Conservation (phyloP, 2,797 vertebrate species). For the Orientallactaga sibirica region DNA sequence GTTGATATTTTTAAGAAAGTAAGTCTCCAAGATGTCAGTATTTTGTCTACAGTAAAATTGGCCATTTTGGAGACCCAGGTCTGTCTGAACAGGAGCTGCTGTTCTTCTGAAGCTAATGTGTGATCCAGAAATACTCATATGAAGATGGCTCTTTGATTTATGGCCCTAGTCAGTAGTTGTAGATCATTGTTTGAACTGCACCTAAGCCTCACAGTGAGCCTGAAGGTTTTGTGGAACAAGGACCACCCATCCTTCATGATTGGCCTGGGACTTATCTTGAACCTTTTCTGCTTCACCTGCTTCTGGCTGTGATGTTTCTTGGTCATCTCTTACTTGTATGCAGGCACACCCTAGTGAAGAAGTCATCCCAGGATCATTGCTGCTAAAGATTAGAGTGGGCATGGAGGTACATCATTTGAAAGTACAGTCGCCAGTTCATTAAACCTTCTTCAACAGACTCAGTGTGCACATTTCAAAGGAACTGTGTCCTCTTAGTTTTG, state of each 20-base stretch:
- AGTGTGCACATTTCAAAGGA: background rate
- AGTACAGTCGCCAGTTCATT: background rate
- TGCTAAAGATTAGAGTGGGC: background rate
- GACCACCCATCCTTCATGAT: background rate
- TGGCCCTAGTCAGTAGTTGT: background rate
- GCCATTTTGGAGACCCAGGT: slow-evolving; percentile 3
- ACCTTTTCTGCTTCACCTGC: background rate
- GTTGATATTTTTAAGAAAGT: slow-evolving; percentile 33
- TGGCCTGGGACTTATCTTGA: slow-evolving; percentile 11
- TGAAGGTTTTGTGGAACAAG: slow-evolving; percentile 52
- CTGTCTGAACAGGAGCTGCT: slow-evolving; percentile 25
- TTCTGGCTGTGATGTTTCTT: background rate
- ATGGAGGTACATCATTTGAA: background rate
- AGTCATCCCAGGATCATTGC: background rate
- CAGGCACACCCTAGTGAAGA: background rate
- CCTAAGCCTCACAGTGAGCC: slow-evolving; percentile 2
- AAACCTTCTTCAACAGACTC: background rate
- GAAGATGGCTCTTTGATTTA: slow-evolving; percentile 25
- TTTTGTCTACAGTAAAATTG: slow-evolving; percentile 22
- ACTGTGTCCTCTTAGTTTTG: background rate
- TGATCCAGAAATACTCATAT: background rate
- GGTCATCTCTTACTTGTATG: background rate
- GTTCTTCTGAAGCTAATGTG: slow-evolving; percentile 22
- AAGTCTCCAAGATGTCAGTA: background rate
- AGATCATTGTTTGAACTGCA: background rate